Base-by-base conservation (phyloP, 2,888 invertebrate species). In the Mystacides longicornis region DNA sequence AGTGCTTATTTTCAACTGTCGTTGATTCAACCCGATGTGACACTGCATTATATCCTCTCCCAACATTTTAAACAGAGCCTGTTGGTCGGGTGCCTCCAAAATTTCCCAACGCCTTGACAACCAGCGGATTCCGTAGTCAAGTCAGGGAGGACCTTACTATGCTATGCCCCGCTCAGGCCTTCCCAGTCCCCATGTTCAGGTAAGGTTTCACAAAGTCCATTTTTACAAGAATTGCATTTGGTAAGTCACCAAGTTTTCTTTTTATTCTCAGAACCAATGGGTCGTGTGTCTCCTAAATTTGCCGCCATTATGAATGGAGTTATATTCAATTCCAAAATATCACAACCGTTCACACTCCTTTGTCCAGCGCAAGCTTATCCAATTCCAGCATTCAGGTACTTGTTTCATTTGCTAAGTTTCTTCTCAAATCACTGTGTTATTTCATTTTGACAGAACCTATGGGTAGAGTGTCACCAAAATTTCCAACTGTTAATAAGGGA, bases 391-490 rank as follows among this genome's bases (percentile, higher is more conserved):
- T 80, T 74, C 77, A 80, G 80, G 80, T 81, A 79, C 5, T 20
- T 48, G 4, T 20, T 46, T 9, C 43, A 5, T 43, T 43, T 9
- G n/a, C 16, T 27, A 7, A 3, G 3, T 37, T 4, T 37, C 14
- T 37, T 37, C 7, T 14, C 14, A 7, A 11, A 11, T 5, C 27
- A 27, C 5, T 27, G 27, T 27, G 11, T 5, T 27, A 27, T 43
- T 46, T 19, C 3, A 46, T 20, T 46, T 3, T 9, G 7, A 16
- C 49, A 86, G 86, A 89, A 78, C 89, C 89, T 64, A 82, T 88
- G 74, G 86, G 86, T 73, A 85, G 85, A 69, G 84, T 86, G 59
- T 79, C 82, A 63, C 87, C 87, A 61, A 86, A 85, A 67, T 74
- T 76, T 68, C 72, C 73, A 61, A 71, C 69, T 60, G 68, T 72